Base-by-base conservation (phyloP, 92 coral and sea anemone species). In the Epizoanthus rinbou region DNA sequence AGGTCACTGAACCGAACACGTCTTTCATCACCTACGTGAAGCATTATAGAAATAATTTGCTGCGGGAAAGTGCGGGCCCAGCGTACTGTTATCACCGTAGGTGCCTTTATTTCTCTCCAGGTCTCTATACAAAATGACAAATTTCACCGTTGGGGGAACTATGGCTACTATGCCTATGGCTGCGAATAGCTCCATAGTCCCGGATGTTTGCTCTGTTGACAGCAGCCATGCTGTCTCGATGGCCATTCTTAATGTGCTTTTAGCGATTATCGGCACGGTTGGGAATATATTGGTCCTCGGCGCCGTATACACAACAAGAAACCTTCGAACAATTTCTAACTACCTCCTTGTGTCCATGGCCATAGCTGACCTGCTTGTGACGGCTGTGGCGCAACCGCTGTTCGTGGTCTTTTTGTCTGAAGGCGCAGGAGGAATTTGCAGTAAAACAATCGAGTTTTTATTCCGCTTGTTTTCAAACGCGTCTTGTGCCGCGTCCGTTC, bases 221-320 rank as follows among this genome's bases (percentile, higher is more conserved):
- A 62, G 58, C 16, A 62, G 84, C 22, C 95, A 93, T 57, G 89
- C 86, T n/a, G 47, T 81, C 10, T 80, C 76, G 14, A 60, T 93
- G 74, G 69, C 90, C 25, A 45, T 84, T 3, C 76, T 93, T 3
- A 91, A 89, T 52, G 74, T 91, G 60, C 68, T 91, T 52, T 91
- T 94, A 5, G 80, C 87, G 22, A 71, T 93, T 39, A 53, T 88
- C 68, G 97, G 97, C 73, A 91, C 93, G 66, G 60, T 91, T 43
- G 97, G 97, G 56, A 93, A 93, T 74, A 72, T 86, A 60, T 71
- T 93, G 87, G 92, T 93, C 60, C 85, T 93, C 41, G 92, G 89
- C 7, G 89, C 97, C 33, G 91, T 93, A 52, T 86, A 62, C 90
- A 86, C 86, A 15, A 86, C 87, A 53, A 56, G 86, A 25, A 86